phyloP scores from a whole-genome alignment of 2,797 vertebrate species.

The Lutjanus campechanus region DNA sequence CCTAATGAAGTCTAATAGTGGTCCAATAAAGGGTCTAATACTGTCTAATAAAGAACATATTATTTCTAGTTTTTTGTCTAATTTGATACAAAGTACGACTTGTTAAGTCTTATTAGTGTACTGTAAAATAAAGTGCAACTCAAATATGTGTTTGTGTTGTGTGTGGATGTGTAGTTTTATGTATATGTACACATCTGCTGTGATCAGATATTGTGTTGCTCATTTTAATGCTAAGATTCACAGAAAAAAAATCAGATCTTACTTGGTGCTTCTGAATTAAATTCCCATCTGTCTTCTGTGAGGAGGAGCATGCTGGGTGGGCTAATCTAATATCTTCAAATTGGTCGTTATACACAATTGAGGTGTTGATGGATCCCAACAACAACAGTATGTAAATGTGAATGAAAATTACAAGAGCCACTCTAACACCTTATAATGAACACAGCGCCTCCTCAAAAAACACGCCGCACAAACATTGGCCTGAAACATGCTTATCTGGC shows the following conservation, averaged over 20 bases:
- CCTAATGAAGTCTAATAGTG: no score
- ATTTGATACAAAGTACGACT: no score
- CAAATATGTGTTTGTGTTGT: constrained; percentile 7
- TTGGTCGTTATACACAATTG: constrained; percentile 77
- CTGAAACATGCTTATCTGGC: constrained; percentile 81
- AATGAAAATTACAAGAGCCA: constrained; percentile 76
- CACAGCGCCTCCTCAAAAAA: constrained; percentile 57
- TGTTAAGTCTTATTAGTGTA: no score
- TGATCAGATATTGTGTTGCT: constrained; percentile 26
- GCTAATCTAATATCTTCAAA: constrained; percentile 81
- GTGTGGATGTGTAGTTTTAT: constrained; percentile 20
- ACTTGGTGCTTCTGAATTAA: constrained; percentile 45
- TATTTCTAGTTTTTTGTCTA: no score
- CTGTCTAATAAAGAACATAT: no score
- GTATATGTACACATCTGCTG: constrained; percentile 38
- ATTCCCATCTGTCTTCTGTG: constrained; percentile 63
- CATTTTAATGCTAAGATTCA: constrained; percentile 46
- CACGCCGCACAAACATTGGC: constrained; percentile 68
- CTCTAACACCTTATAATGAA: constrained; percentile 86
- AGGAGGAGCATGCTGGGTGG: constrained; percentile 41
- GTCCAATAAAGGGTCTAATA: no score
- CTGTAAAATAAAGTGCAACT: no score
- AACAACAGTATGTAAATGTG: constrained; percentile 75
- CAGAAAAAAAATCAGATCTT: constrained; percentile 17
- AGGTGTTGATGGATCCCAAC: constrained; percentile 83